These are phyloP conservation scores for Myotis vivesi DNA, from an alignment of 2,797 vertebrate species.

Conservation along the genomic window DNA sequence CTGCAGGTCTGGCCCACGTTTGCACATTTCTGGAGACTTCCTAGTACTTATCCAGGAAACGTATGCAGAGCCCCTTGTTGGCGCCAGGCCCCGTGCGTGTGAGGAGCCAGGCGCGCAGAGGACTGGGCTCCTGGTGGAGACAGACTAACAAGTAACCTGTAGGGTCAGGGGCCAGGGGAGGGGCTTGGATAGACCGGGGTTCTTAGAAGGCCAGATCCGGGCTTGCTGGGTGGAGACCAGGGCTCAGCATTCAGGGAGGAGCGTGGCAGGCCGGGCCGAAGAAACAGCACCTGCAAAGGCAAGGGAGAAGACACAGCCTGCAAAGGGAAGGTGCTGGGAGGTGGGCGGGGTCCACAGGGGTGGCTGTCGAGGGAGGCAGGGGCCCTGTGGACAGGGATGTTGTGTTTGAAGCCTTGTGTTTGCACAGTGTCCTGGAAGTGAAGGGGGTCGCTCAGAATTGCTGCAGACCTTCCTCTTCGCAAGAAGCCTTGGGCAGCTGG, in stretches of 20 bases:
- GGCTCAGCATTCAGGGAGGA: neutral
- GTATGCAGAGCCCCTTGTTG: neutral
- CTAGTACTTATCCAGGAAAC: neutral
- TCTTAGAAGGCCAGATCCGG: neutral
- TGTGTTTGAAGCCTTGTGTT: neutral
- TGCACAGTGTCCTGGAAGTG: neutral
- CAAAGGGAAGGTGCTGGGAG: too few species aligned
- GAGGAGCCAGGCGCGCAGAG: neutral
- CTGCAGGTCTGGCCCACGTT: neutral
- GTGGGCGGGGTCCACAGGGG: rapidly evolving
- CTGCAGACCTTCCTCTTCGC: neutral
- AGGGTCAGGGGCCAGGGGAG: neutral
- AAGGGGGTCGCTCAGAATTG: neutral
- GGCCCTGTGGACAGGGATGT: rapidly evolving
- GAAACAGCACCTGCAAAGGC: neutral
- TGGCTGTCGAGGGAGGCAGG: neutral
- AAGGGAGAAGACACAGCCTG: neutral
- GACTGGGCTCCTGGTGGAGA: neutral
- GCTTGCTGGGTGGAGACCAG: neutral
- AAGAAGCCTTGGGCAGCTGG: neutral
- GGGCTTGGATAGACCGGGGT: neutral
- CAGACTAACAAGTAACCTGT: neutral
- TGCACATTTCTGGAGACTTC: neutral
- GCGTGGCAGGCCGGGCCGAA: neutral
- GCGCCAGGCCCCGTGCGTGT: neutral